Evolutionary conservation across 2,797 vertebrate species (phyloP).

Genomic region (Ctenopoma multispine): DNA sequence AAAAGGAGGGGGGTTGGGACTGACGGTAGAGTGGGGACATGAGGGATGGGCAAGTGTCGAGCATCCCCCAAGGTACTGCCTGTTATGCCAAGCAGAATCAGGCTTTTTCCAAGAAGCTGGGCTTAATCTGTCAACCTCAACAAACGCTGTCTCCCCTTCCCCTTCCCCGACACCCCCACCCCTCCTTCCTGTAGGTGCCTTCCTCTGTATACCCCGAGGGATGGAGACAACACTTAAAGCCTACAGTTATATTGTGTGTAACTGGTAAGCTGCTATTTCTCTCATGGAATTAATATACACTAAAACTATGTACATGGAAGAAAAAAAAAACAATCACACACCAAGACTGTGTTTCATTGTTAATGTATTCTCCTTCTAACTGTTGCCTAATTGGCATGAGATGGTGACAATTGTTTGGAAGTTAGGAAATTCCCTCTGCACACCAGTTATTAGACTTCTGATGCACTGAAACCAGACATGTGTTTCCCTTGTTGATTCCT

Average conservation of each 20-base stretch:
- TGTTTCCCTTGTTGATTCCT: slow-evolving; percentile 31
- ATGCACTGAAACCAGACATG: slow-evolving; percentile 35
- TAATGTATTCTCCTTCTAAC: background rate
- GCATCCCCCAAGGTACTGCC: slow-evolving; percentile 81
- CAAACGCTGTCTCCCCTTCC: slow-evolving; percentile 65
- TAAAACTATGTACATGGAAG: background rate
- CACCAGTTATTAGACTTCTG: slow-evolving; percentile 15
- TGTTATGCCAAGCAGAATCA: slow-evolving; percentile 85
- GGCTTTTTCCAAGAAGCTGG: slow-evolving; percentile 76
- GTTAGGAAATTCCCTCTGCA: slow-evolving; percentile 38
- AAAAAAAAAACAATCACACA: background rate
- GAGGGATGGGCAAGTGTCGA: slow-evolving; percentile 82
- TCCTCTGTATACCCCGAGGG: slow-evolving; percentile 50
- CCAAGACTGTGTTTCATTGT: slow-evolving; percentile 8
- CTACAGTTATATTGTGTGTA: slow-evolving; percentile 7
- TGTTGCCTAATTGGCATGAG: slow-evolving; percentile 23
- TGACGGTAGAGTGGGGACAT: slow-evolving; percentile 67
- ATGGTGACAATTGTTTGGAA: slow-evolving; percentile 20
- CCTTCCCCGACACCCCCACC: slow-evolving; percentile 37
- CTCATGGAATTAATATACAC: background rate
- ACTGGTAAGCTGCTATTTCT: slow-evolving; percentile 15
- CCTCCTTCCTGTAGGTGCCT: slow-evolving; percentile 50
- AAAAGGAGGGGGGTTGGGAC: slow-evolving; percentile 59
- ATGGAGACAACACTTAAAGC: slow-evolving; percentile 42
- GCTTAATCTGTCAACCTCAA: slow-evolving; percentile 85